Evolutionary conservation across 2,797 vertebrate species (phyloP).

Genomic region (Pseudopleuronectes americanus): DNA sequence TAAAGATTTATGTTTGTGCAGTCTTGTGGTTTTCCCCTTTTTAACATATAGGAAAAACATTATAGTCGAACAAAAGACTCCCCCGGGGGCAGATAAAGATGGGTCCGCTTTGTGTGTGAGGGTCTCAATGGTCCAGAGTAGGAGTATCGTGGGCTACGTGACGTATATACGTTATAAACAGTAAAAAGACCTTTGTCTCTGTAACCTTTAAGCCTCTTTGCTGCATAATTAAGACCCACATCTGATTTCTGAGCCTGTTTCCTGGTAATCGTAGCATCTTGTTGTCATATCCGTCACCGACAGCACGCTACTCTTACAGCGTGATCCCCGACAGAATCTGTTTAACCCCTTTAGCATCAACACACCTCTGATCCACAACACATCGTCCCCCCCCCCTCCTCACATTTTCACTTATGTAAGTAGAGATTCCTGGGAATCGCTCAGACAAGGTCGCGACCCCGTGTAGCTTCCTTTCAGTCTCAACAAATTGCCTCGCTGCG

Average conservation of each 20-base stretch:
- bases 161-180: constrained; percentile 6
- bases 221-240: constrained; percentile 6
- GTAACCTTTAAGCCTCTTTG: constrained; percentile 24
- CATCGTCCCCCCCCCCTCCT: not conserved
- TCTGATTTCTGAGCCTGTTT: constrained; percentile 9
- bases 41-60: constrained; percentile 62
- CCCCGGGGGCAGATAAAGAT: constrained; percentile 59
- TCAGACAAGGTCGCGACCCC: constrained; percentile 56
- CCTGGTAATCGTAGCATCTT: constrained; percentile 9
- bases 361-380: constrained; percentile 37
- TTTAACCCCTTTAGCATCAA: constrained; percentile 32
- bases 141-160: constrained; percentile 15
- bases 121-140: constrained; percentile 37
- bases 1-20: constrained; percentile 55
- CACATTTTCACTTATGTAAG: constrained; percentile 50
- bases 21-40: constrained; percentile 48
- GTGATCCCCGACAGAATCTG: constrained; percentile 6
- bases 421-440: constrained; percentile 64
- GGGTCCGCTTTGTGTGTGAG: constrained; percentile 62
- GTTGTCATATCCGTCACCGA: not conserved
- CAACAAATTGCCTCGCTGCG: constrained; percentile 52
- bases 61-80: constrained; percentile 59
- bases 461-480: constrained; percentile 61
- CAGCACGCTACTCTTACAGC: constrained; percentile 16
- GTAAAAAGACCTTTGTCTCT: constrained; percentile 15